These are phyloP conservation scores for Carcinoscorpius rotundicauda DNA, from an alignment of 1,140 invertebrate species.

Conservation along the genomic window DNA sequence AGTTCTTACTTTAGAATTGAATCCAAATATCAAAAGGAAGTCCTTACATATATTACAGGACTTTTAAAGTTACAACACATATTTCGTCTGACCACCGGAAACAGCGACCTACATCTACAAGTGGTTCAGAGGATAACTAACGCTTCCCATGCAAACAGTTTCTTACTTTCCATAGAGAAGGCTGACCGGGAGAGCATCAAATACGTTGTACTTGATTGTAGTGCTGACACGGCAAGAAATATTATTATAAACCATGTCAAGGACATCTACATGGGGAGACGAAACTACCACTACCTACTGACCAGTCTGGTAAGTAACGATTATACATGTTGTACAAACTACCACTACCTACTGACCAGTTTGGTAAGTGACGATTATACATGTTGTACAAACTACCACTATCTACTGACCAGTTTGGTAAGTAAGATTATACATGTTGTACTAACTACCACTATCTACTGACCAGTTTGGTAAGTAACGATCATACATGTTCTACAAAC, in stretches of 20 bases:
- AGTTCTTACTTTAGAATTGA: no score
- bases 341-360: no score
- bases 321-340: no score
- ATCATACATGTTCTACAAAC: no score
- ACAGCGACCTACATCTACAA: constrained; percentile 66
- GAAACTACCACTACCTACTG: constrained; percentile 81
- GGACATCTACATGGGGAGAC: constrained; percentile 62
- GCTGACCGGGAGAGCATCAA: constrained; percentile 47
- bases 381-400: no score
- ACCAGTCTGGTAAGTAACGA: constrained; percentile 62
- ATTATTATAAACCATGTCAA: constrained; percentile 72
- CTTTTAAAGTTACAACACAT: constrained; percentile 74
- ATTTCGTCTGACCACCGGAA: constrained; percentile 54
- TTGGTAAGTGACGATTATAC: no score
- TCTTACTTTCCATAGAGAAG: constrained; percentile 10
- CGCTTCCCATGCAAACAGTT: constrained; percentile 28
- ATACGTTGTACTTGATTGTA: constrained; percentile 81
- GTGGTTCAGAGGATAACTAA: constrained; percentile 32
- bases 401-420: no score
- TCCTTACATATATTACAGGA: constrained; percentile 40
- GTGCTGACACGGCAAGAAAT: constrained; percentile 70
- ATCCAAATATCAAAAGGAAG: no score
- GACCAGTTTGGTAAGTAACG: no score
- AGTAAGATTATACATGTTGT: no score
- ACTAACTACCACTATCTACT: no score